Evolutionary conservation across 2,113 vertebrate genomes (phyloP).

Genomic region (Apeltes quadracus): DNA sequence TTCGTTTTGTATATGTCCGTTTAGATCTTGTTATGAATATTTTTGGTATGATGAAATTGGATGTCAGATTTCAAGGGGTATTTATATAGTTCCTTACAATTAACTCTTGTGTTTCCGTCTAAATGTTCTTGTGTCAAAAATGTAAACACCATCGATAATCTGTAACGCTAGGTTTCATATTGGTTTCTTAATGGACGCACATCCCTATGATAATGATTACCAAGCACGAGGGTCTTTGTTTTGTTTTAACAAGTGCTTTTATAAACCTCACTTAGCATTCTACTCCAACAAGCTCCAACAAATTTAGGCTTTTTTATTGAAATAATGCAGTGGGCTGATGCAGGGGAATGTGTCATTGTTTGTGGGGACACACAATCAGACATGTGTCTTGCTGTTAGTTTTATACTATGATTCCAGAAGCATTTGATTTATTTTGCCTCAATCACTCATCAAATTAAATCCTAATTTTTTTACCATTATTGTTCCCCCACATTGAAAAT

Average conservation of each 20-base stretch:
- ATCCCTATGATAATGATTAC: slow-evolving; percentile 14
- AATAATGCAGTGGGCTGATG: slow-evolving; percentile 24
- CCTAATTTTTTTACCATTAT: slow-evolving; percentile 17
- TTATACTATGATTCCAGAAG: slow-evolving; percentile 27
- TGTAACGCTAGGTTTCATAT: slow-evolving; percentile 31
- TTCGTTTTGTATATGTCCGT: slow-evolving; percentile 40
- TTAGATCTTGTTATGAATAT: slow-evolving; percentile 40
- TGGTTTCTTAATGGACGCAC: slow-evolving; percentile 40
- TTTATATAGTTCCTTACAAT: slow-evolving; percentile 38
- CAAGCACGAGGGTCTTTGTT: slow-evolving; percentile 20
- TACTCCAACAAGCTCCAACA: slow-evolving; percentile 8
- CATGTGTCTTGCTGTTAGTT: slow-evolving; percentile 16
- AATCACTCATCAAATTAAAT: slow-evolving; percentile 18
- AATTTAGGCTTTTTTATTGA: slow-evolving; percentile 36
- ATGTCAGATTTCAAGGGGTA: slow-evolving; percentile 27
- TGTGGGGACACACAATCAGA: slow-evolving; percentile 2
- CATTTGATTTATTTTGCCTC: slow-evolving; percentile 29
- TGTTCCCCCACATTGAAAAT: slow-evolving; percentile 13
- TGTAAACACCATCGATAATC: slow-evolving; percentile 31
- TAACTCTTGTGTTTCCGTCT: slow-evolving; percentile 21
- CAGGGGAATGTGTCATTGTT: slow-evolving; percentile 21
- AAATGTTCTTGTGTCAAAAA: slow-evolving; percentile 51
- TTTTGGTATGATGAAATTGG: slow-evolving; percentile 36
- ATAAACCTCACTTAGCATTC: slow-evolving; percentile 21
- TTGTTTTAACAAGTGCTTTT: slow-evolving; percentile 48